phyloP scores from a whole-genome alignment of 2,113 vertebrate genomes.

The Laterallus jamaicensis region DNA sequence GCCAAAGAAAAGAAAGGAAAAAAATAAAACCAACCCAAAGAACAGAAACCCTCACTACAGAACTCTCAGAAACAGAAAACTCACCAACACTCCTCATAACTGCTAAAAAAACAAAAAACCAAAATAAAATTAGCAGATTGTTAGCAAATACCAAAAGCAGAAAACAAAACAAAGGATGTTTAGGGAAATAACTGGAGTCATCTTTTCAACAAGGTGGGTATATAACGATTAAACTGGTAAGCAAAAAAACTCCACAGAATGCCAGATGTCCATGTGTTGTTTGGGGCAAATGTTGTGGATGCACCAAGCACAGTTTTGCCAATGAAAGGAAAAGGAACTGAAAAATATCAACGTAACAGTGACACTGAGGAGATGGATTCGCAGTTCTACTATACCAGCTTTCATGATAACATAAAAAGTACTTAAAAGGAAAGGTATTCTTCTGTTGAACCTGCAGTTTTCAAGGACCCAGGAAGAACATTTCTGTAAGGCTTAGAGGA shows the following conservation, averaged over 20 bases:
- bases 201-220: neutral
- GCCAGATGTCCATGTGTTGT: neutral
- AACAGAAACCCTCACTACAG: slow-evolving; percentile 69
- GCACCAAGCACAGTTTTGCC: neutral
- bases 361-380: neutral
- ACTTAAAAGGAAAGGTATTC: neutral
- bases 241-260: neutral
- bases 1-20: slow-evolving; percentile 31
- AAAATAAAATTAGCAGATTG: slow-evolving; percentile 78
- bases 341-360: neutral
- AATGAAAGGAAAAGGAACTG: neutral
- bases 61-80: slow-evolving; percentile 80
- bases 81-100: slow-evolving; percentile 99
- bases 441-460: neutral
- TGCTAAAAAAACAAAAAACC: slow-evolving; percentile 86
- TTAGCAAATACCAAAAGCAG: slow-evolving; percentile 74
- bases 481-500: neutral
- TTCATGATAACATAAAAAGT: neutral
- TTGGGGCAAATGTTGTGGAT: neutral
- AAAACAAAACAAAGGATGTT: slow-evolving; percentile 65
- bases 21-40: slow-evolving; percentile 39
- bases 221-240: neutral
- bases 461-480: neutral
- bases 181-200: slow-evolving; percentile 28
- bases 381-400: slow-evolving; percentile 19